Conservation (phyloP, 2,888 invertebrate genomes). For the Clostera curtula region DNA sequence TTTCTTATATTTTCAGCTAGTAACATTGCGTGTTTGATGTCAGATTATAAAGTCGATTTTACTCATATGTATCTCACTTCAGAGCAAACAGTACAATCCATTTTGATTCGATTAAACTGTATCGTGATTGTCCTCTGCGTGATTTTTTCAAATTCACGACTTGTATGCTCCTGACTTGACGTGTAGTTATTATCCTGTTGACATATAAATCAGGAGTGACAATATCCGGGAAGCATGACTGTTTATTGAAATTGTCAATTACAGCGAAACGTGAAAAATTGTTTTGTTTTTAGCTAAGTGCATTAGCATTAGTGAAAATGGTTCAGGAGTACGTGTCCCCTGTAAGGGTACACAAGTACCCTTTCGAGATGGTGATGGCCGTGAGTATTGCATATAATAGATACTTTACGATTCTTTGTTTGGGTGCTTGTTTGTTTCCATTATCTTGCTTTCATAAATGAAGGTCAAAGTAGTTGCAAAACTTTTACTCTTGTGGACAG, state of each 20-base stretch:
- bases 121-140: conserved; percentile 23
- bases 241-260: conserved; percentile 40
- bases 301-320: conserved; percentile 79
- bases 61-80: conserved; percentile 31
- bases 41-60: conserved; percentile 18
- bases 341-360: conserved; percentile 94
- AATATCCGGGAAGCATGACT: conserved; percentile 49
- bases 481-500: too few relatives aligned
- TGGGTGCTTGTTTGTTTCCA: conserved; percentile 10
- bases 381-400: conserved; percentile 74
- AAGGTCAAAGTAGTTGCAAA: too few relatives aligned
- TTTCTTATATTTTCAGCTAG: conserved; percentile 15
- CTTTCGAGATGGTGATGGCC: conserved; percentile 97
- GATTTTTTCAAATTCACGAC: conserved; percentile 44
- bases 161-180: conserved; percentile 37
- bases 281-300: conserved; percentile 37
- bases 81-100: conserved; percentile 40
- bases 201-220: conserved; percentile 47
- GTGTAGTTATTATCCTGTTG: conserved; percentile 44
- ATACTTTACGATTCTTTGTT: conserved; percentile 1
- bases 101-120: conserved; percentile 37
- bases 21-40: conserved; percentile 10
- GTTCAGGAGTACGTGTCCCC: conserved; percentile 97
- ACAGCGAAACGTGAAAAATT: conserved; percentile 36
- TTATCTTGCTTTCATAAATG: too few relatives aligned